Evolutionary conservation across 23 tunicate genomes (phyloP).

Genomic region (Trididemnum clinides): DNA sequence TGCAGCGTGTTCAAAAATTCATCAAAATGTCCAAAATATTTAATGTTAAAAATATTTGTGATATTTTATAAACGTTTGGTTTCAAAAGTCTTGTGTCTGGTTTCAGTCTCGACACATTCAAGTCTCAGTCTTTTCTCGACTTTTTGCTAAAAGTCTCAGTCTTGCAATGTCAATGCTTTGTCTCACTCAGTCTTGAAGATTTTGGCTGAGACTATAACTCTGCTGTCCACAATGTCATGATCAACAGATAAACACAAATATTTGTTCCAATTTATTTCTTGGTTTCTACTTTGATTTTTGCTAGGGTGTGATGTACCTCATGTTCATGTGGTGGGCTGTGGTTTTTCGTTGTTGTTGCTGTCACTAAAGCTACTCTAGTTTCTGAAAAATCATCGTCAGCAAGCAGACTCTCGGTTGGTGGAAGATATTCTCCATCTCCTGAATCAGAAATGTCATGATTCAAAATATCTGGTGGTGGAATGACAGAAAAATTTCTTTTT

Average conservation of each 20-base stretch:
- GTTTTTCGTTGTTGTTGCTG: neutral
- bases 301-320: neutral
- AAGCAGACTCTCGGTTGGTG: neutral
- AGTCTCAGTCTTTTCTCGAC: too few relatives aligned
- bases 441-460: conserved; percentile 4
- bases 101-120: too few relatives aligned
- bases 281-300: conserved; percentile 11
- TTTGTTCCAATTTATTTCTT: neutral
- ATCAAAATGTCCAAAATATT: too few relatives aligned
- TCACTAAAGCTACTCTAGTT: neutral
- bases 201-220: too few relatives aligned
- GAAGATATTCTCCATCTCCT: conserved; percentile 3
- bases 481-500: neutral
- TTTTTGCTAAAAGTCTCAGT: too few relatives aligned
- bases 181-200: too few relatives aligned
- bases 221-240: conserved; percentile 10
- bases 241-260: conserved; percentile 5
- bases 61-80: too few relatives aligned
- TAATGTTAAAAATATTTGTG: too few relatives aligned
- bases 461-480: conserved; percentile 7
- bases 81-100: too few relatives aligned
- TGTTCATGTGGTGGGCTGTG: conserved; percentile 22
- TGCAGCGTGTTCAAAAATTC: too few relatives aligned
- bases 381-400: neutral
- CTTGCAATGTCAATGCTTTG: too few relatives aligned